Base-by-base conservation (phyloP, 2,888 invertebrate genomes). In the Acrobasis suavella region DNA sequence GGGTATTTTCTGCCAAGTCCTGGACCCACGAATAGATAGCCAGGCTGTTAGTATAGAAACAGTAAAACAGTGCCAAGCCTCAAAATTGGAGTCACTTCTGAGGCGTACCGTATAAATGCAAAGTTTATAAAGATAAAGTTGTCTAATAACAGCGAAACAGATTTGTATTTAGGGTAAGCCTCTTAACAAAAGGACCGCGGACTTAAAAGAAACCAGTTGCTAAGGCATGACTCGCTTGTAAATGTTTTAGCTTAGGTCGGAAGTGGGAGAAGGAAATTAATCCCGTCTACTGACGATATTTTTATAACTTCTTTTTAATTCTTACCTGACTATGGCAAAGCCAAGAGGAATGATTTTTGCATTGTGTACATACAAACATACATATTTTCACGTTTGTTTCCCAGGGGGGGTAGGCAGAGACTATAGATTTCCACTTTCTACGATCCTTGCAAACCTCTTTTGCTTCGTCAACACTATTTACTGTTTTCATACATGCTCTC, bases 141-240 rank as follows among this genome's bases (percentile, higher is more conserved):
- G 17, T 56, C 56, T 56, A 56, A 46, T 56, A 56, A 56, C 42
- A 17, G 16, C 42, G 42, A 56, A 56, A 56, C 56, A 56, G 56
- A 56, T 56, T 56, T 56, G 46, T 46, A 56, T 56, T 56, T 42
- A 56, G 22, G 46, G 42, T 42, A 42, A 56, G 56, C 56, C 22
- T 42, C 56, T 56, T 56, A 46, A 42, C 56, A 17, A 42, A 56
- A 16, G 22, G 55, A 55, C 42, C 39, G 5, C 17, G 14, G 8
- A 39, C 22, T 22, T 56, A 56, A 56, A 56, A 56, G 55, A 55
- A 56, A 42, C 8, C 56, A 56, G 56, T 42, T 46, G 12, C 22
- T 5, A 10, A 56, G 56, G 46, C 42, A 56, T 42, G 56, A 42
- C 56, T 42, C 9, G 22, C 56, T 10, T 56, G 42, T 56, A 22